A percentile compares a stretch with the other conserved stretches of the same genome.
These are phyloP conservation scores for Sycophila texana DNA, from an alignment of 2,888 invertebrate species.

Conservation along the genomic window DNA sequence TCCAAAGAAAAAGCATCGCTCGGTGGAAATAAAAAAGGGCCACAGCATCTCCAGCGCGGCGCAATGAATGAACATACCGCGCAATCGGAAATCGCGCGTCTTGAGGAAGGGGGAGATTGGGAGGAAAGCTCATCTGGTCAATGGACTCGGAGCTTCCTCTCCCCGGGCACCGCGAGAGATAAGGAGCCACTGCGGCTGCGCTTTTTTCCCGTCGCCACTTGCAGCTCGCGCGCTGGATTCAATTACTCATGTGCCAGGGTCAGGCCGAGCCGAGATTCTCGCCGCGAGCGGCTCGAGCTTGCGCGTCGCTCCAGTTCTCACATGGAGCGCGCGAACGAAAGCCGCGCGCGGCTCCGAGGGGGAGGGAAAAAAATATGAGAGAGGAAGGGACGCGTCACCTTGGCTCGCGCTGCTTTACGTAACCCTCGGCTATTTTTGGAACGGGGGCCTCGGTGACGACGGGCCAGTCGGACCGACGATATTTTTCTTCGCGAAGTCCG, in stretches of 20 bases:
- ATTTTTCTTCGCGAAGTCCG: too few relatives aligned
- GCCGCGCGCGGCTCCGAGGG: neutral
- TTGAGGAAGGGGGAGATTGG: neutral
- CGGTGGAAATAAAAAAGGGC: neutral
- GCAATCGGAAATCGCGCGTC: neutral
- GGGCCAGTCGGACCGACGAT: too few relatives aligned
- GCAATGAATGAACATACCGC: neutral
- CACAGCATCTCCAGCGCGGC: neutral
- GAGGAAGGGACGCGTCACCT: too few relatives aligned
- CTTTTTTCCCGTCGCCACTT: slow-evolving; percentile 45
- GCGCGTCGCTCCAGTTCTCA: slow-evolving; percentile 24
- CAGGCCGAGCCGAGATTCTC: slow-evolving; percentile 39
- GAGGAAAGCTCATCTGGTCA: slow-evolving; percentile 51
- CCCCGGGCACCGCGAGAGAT: neutral
- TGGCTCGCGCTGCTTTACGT: too few relatives aligned
- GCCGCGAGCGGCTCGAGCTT: neutral
- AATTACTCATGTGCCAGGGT: slow-evolving; percentile 48
- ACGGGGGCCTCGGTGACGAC: too few relatives aligned
- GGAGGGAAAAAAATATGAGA: too few relatives aligned
- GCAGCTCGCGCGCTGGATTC: slow-evolving; percentile 22
- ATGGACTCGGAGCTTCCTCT: slow-evolving; percentile 42
- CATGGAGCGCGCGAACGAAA: neutral
- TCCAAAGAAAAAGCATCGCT: neutral
- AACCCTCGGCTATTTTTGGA: too few relatives aligned
- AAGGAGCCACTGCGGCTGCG: neutral